A percentile compares a stretch with the other conserved stretches of the same genome.
Conservation (phyloP, 1,140 invertebrate genomes). For the Teleopsis dalmanni region DNA sequence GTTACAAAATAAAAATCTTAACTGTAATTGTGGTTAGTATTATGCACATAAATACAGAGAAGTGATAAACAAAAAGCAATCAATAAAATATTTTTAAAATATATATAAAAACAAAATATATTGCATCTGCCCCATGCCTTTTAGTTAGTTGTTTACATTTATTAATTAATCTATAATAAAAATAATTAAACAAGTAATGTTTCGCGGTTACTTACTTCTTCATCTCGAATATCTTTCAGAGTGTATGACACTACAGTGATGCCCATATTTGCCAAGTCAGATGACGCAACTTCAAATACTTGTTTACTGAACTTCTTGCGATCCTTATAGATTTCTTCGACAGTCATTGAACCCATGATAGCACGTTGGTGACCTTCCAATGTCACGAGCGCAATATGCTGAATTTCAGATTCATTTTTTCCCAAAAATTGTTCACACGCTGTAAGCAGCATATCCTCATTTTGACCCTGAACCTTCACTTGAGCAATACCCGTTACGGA, state of each 20-base stretch:
- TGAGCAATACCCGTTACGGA: slow-evolving; percentile 96
- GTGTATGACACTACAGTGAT: slow-evolving; percentile 98
- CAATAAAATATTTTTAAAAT: background rate
- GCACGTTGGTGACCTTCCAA: slow-evolving; percentile 95
- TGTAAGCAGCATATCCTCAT: slow-evolving; percentile 91
- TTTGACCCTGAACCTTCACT: slow-evolving; percentile 96
- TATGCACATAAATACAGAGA: background rate
- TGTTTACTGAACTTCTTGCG: slow-evolving; percentile 98
- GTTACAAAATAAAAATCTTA: no score
- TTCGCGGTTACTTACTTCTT: slow-evolving; percentile 63
- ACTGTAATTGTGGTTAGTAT: background rate
- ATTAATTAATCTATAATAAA: background rate
- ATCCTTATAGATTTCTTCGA: slow-evolving; percentile 98
- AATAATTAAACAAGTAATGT: background rate
- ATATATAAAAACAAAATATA: background rate
- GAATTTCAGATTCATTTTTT: slow-evolving; percentile 83
- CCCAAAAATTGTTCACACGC: slow-evolving; percentile 96
- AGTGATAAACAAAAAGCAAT: background rate
- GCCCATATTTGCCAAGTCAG: slow-evolving; percentile 95
- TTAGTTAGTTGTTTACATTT: background rate
- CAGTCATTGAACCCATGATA: slow-evolving; percentile 98
- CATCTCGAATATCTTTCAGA: slow-evolving; percentile 93
- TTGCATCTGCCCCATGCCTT: background rate
- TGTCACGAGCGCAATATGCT: slow-evolving; percentile 89
- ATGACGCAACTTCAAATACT: slow-evolving; percentile 90